Conservation (phyloP, 2,797 vertebrate genomes). For the Gorsachius magnificus region DNA sequence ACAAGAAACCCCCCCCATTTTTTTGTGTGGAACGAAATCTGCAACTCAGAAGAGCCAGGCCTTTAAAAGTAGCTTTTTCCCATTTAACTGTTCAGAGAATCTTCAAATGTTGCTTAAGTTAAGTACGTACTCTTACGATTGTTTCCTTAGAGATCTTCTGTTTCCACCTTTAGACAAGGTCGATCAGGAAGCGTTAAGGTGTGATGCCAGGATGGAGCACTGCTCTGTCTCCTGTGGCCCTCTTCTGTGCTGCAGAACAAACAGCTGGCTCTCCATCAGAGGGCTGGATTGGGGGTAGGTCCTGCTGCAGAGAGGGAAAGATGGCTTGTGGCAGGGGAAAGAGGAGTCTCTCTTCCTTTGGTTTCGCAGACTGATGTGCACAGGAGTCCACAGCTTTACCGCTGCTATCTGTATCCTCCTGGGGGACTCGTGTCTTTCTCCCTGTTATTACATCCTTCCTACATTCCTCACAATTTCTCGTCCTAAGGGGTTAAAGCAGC, state of each 20-base stretch:
- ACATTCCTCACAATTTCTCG: not conserved
- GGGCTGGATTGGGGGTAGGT: rapidly evolving
- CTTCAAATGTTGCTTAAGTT: not conserved
- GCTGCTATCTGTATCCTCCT: not conserved
- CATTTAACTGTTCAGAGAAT: not conserved
- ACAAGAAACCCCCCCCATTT: rapidly evolving
- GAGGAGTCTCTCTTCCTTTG: too few relatives aligned
- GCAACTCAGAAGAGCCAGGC: not conserved
- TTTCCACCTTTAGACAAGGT: not conserved
- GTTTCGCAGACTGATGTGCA: rapidly evolving
- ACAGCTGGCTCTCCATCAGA: rapidly evolving
- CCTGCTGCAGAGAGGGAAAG: not conserved
- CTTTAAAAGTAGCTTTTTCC: not conserved
- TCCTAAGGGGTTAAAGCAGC: not conserved
- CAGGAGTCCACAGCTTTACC: too few relatives aligned
- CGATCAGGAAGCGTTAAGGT: rapidly evolving
- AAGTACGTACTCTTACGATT: not conserved
- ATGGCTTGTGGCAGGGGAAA: not conserved
- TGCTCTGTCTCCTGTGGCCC: not conserved
- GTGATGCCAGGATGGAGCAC: rapidly evolving
- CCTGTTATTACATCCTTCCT: rapidly evolving
- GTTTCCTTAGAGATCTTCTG: not conserved
- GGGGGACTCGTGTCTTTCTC: not conserved
- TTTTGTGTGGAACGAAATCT: not conserved
- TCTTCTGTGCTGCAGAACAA: not conserved